These are phyloP conservation scores for Xanthorhoe designata DNA, from an alignment of 2,888 invertebrate genomes.

Conservation along the genomic window DNA sequence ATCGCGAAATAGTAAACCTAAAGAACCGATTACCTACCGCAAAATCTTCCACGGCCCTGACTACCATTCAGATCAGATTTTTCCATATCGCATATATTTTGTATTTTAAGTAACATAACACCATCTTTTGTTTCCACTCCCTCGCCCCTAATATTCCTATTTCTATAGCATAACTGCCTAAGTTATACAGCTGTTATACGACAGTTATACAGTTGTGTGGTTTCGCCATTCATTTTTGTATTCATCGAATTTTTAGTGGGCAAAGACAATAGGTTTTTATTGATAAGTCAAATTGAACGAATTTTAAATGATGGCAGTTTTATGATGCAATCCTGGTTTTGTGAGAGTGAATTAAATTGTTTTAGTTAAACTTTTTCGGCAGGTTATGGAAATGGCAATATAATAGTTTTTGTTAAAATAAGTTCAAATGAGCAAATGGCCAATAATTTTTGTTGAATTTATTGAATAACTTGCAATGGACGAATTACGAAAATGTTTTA, in stretches of 20 bases:
- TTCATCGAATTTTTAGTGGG: conserved; percentile 34
- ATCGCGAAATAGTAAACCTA: no score
- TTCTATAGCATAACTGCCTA: conserved; percentile 40
- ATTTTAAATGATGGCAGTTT: conserved; percentile 14
- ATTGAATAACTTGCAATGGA: no score
- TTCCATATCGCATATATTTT: conserved; percentile 7
- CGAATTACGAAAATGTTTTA: no score
- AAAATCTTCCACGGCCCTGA: no score
- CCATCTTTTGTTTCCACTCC: conserved; percentile 35
- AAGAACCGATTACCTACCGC: no score
- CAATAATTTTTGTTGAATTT: no score
- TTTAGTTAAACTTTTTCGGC: background rate
- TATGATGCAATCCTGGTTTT: conserved; percentile 1
- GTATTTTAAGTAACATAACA: conserved; percentile 40
- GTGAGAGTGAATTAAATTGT: background rate
- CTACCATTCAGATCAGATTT: conserved; percentile 16
- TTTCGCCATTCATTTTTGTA: conserved; percentile 27
- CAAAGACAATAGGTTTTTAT: conserved; percentile 26
- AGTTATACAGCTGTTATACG: no score
- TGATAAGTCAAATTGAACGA: conserved; percentile 26
- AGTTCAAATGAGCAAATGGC: no score
- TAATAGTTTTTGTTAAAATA: no score
- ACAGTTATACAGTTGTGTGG: conserved; percentile 29
- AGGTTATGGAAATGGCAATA: background rate
- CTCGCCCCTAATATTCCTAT: conserved; percentile 36